Base-by-base conservation (phyloP, 1,140 invertebrate genomes). In the Helicoverpa zea region DNA sequence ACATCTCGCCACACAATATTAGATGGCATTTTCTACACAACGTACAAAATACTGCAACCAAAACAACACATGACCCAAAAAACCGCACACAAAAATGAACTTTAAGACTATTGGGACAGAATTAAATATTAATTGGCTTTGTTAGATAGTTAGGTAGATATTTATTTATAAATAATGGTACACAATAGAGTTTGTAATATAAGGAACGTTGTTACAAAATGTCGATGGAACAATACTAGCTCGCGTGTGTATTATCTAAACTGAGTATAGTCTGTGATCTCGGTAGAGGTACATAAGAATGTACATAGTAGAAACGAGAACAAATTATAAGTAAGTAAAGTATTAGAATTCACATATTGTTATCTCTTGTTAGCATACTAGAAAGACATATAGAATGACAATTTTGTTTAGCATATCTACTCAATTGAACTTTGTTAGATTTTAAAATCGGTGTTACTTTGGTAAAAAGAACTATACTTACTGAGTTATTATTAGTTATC, bases 151-250 rank as follows among this genome's bases (percentile, higher is more conserved):
- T 12, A 4, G n/a, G 11, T 68, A 49, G 64, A 68, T 68, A 68
- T 68, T 68, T 68, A 68, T 68, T 68, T 49, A 43, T 68, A 68
- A 68, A 66, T 66, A 66, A 49, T 47, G 63, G 1, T 7, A 66
- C 16, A 66, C 63, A 66, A 66, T 66, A 47, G 63, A 18, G 54
- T 54, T 4, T 30, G 35, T 43, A 47, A 16, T 10, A 66, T 49
- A 35, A 47, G 43, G 64, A 5, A 49, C 43, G 49, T 68, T 68
- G 64, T 68, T 68, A 16, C 64, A 12, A 68, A 49, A 68, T 68
- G 43, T 35, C 5, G 35, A 43, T 9, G 18, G 63, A 66, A 66
- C 63, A 66, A 66, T 66, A 66, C 35, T 66, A 29, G 23, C 23
- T 66, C 18, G 63, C 63, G 63, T 66, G 63, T 66, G 43, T 66